Percentiles rank a stretch among this genome's conserved stretches.
These are phyloP conservation scores for Drosophila hydei DNA, from an alignment of 1,140 invertebrate genomes.

Conservation along the genomic window DNA sequence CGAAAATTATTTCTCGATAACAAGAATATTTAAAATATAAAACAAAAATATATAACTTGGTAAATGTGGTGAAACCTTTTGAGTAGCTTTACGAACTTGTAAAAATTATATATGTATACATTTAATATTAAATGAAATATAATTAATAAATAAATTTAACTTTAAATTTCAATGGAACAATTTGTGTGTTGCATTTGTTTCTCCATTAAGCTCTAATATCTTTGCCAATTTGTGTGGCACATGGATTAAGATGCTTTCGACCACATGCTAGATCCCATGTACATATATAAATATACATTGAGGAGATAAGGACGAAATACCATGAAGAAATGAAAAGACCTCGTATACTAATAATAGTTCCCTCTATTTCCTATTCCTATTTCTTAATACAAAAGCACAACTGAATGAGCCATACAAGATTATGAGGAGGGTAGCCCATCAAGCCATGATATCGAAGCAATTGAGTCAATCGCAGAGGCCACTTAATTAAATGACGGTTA, in stretches of 20 bases:
- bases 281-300: too few relatives aligned
- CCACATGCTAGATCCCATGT: too few relatives aligned
- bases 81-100: conserved; percentile 80
- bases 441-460: neutral
- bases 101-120: conserved; percentile 78
- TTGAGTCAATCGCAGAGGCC: conserved; percentile 1
- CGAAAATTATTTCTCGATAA: conserved; percentile 28
- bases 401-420: neutral
- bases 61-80: conserved; percentile 65
- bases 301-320: too few relatives aligned
- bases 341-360: too few relatives aligned
- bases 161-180: conserved; percentile 55
- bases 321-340: too few relatives aligned
- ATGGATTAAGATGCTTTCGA: too few relatives aligned
- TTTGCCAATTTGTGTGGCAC: too few relatives aligned
- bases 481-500: conserved; percentile 46
- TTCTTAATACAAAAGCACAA: too few relatives aligned
- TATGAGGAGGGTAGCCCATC: too few relatives aligned
- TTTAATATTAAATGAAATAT: conserved; percentile 76
- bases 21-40: conserved; percentile 32
- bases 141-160: conserved; percentile 75
- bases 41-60: conserved; percentile 16
- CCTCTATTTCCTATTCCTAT: too few relatives aligned
- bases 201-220: too few relatives aligned
- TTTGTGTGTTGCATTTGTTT: too few relatives aligned